phyloP scores from a whole-genome alignment of 2,888 invertebrate species.

The Drosophila recens region DNA sequence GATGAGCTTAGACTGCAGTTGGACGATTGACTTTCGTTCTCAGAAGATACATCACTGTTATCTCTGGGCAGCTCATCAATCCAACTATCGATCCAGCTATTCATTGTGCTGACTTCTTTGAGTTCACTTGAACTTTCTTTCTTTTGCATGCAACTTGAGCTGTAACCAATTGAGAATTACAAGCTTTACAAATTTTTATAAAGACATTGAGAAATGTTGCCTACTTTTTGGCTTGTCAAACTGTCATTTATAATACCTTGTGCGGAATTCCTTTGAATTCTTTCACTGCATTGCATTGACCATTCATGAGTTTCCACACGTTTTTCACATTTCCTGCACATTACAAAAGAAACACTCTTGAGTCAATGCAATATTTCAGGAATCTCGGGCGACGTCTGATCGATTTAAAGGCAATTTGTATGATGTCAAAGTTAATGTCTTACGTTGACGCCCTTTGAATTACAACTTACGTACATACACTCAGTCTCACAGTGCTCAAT shows the following conservation, averaged over 20 bases:
- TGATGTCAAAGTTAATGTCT: slow-evolving; percentile 59
- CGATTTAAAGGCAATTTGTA: slow-evolving; percentile 57
- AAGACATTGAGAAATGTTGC: slow-evolving; percentile 22
- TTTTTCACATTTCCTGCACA: slow-evolving; percentile 27
- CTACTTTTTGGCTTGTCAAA: slow-evolving; percentile 23
- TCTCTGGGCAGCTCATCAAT: slow-evolving; percentile 38
- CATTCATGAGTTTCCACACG: slow-evolving; percentile 21
- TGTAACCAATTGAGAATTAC: slow-evolving; percentile 28
- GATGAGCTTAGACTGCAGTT: slow-evolving; percentile 41
- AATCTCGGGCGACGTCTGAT: slow-evolving; percentile 34
- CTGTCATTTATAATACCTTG: slow-evolving; percentile 4
- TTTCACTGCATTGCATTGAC: slow-evolving; percentile 4
- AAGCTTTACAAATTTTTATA: neutral
- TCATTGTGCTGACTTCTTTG: neutral
- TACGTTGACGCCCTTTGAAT: slow-evolving; percentile 58
- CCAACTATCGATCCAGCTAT: slow-evolving; percentile 25
- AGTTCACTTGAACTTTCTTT: neutral
- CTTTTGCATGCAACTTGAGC: neutral
- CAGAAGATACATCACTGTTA: slow-evolving; percentile 31
- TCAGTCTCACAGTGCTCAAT: slow-evolving; percentile 18
- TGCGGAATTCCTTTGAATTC: slow-evolving; percentile 5
- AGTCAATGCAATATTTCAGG: slow-evolving; percentile 46
- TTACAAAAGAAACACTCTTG: slow-evolving; percentile 12
- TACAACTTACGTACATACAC: slow-evolving; percentile 8
- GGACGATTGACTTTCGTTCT: slow-evolving; percentile 23